Percentiles rank a stretch among this genome's conserved stretches.
phyloP scores from a whole-genome alignment of 1,140 invertebrate genomes.

The Pseudomyrmex dendroicus region DNA sequence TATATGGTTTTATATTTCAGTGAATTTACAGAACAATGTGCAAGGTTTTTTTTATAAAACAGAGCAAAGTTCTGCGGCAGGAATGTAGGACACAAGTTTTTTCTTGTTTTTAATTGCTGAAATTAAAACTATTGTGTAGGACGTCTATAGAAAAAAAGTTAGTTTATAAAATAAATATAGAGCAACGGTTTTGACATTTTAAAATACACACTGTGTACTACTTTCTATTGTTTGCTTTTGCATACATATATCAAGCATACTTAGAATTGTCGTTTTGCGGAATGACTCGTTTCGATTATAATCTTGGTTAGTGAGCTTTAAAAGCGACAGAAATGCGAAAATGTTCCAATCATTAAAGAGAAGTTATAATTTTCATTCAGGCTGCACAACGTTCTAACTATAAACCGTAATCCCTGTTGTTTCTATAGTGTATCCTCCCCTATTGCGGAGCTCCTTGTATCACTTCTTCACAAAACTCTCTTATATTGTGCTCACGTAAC shows the following conservation, averaged over 20 bases:
- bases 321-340: constrained; percentile 13
- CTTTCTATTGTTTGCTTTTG: neutral
- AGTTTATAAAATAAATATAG: too few species aligned
- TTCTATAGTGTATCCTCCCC: constrained; percentile 6
- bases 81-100: too few species aligned
- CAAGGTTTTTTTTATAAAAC: too few species aligned
- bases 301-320: neutral
- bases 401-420: constrained; percentile 68
- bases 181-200: neutral
- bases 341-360: constrained; percentile 72
- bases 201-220: neutral
- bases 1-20: neutral
- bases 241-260: neutral
- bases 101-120: too few species aligned
- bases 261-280: constrained; percentile 24
- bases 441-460: neutral
- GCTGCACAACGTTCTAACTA: constrained; percentile 66
- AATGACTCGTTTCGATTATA: constrained; percentile 6
- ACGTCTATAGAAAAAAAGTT: too few species aligned
- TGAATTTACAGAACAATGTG: too few species aligned
- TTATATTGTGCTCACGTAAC: neutral
- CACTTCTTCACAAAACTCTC: constrained; percentile 22
- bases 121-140: too few species aligned
- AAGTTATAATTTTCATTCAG: constrained; percentile 80
- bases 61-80: too few species aligned